Conservation (phyloP, 2,797 vertebrate genomes). For the Sebastes melanostomus region DNA sequence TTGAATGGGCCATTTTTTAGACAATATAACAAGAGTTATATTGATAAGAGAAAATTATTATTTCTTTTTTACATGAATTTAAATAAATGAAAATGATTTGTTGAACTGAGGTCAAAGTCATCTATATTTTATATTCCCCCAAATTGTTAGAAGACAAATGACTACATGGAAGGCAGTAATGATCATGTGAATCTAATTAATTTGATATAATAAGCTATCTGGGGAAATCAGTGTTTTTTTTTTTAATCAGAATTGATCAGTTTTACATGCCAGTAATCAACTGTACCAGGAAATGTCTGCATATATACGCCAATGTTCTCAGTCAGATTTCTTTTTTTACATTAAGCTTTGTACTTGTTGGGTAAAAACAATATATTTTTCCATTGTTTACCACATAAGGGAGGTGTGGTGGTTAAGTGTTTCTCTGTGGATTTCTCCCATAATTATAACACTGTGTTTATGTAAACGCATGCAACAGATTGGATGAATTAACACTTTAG, state of each 20-base stretch:
- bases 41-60: neutral
- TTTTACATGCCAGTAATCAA: neutral
- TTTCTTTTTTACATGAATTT: neutral
- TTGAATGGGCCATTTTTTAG: neutral
- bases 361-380: neutral
- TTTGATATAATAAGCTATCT: neutral
- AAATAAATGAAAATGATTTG: neutral
- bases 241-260: neutral
- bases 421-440: neutral
- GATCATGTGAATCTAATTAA: neutral
- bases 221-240: neutral
- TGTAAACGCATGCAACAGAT: neutral
- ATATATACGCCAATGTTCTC: no score
- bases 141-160: neutral
- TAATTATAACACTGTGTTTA: neutral
- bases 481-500: neutral
- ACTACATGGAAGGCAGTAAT: neutral
- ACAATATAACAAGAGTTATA: neutral
- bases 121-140: neutral
- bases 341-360: no score
- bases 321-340: no score
- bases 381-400: neutral
- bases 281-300: neutral
- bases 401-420: neutral
- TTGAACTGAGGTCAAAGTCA: neutral